These are phyloP conservation scores for Cepphus grylle DNA, from an alignment of 2,113 vertebrate genomes.

Conservation along the genomic window DNA sequence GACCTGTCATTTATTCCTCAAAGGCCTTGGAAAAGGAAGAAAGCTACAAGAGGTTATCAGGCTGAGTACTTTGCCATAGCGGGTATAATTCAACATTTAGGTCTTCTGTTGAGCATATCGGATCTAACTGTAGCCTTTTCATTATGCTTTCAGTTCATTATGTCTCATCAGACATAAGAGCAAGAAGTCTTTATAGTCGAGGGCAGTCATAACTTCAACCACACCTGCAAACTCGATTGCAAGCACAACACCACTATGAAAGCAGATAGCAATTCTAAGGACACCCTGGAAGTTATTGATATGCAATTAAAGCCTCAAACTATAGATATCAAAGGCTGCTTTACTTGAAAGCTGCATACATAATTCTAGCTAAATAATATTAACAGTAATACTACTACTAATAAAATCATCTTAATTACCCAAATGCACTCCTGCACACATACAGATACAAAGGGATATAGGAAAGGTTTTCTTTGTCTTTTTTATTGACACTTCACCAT, in stretches of 20 bases:
- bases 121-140: background rate
- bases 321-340: fast-evolving
- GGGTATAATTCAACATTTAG: background rate
- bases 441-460: background rate
- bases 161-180: background rate
- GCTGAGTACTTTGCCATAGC: background rate
- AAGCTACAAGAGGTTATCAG: background rate
- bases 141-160: background rate
- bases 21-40: background rate
- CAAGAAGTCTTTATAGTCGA: background rate
- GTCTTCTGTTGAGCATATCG: background rate
- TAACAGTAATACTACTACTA: background rate
- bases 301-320: background rate
- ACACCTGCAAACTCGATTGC: background rate
- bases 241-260: background rate
- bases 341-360: background rate
- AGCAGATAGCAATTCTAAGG: background rate
- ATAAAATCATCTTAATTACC: background rate
- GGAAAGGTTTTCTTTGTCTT: background rate
- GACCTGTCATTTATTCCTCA: background rate
- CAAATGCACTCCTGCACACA: fast-evolving
- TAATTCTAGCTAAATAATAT: background rate
- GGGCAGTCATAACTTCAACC: background rate
- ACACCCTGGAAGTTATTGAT: background rate
- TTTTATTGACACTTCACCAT: background rate